These are phyloP conservation scores for Drosophila arawakana DNA, from an alignment of 1,140 invertebrate species.

Conservation along the genomic window DNA sequence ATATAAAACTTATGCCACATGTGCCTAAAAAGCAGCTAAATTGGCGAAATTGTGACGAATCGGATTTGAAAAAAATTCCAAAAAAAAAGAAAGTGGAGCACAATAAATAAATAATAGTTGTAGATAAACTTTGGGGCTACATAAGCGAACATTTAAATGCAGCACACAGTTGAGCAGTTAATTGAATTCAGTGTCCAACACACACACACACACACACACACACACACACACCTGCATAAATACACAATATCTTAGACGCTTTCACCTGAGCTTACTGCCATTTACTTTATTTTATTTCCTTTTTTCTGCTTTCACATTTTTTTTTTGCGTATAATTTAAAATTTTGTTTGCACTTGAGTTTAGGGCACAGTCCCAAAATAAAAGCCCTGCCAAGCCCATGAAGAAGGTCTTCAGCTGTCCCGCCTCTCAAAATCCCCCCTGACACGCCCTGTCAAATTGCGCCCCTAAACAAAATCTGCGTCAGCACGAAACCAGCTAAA, in stretches of 20 bases:
- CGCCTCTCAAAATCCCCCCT: too few species aligned
- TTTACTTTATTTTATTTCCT: conserved; percentile 32
- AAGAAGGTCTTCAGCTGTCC: conserved; percentile 1
- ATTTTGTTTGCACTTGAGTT: conserved; percentile 76
- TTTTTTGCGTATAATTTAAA: conserved; percentile 66
- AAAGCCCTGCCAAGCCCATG: conserved; percentile 5
- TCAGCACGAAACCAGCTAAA: conserved; percentile 49
- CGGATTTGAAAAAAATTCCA: conserved; percentile 3
- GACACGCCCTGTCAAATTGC: conserved; percentile 3
- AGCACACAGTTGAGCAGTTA: conserved; percentile 35
- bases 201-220: conserved; percentile 13
- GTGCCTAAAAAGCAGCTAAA: background rate
- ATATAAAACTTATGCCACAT: background rate
- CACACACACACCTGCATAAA: background rate
- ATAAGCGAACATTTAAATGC: conserved; percentile 37
- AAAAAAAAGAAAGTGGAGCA: background rate
- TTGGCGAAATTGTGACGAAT: conserved; percentile 14
- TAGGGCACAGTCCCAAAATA: conserved; percentile 47
- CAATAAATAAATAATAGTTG: background rate
- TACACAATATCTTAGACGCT: background rate
- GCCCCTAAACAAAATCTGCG: conserved; percentile 6
- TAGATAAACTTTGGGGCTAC: background rate
- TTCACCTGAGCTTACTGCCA: conserved; percentile 46
- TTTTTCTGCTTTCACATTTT: conserved; percentile 10
- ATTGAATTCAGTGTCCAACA: conserved; percentile 23